phyloP scores from a whole-genome alignment of 1,140 invertebrate species.

The Zaprionus lachaisei region DNA sequence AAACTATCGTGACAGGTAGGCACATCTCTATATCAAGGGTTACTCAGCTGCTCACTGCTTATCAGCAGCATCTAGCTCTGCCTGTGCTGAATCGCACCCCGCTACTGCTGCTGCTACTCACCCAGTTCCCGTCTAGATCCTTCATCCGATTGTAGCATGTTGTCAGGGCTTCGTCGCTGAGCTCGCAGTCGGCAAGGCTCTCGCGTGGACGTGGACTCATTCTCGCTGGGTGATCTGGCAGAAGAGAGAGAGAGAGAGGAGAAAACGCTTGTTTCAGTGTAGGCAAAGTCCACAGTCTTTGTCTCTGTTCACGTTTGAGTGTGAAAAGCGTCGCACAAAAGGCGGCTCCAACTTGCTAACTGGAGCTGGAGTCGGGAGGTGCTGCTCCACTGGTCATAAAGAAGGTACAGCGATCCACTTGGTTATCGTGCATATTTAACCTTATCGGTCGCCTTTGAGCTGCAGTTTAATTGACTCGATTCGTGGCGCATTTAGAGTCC shows the following conservation, averaged over 20 bases:
- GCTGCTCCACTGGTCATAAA: background rate
- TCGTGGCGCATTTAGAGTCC: background rate
- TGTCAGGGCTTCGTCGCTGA: slow-evolving; percentile 19
- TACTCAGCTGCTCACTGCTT: background rate
- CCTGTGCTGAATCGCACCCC: background rate
- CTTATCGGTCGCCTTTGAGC: slow-evolving; percentile 1
- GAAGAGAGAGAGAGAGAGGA: background rate
- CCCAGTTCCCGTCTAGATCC: slow-evolving; percentile 32
- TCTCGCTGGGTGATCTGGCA: background rate
- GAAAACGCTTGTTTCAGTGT: background rate
- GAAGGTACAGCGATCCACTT: background rate
- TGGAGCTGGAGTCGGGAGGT: background rate
- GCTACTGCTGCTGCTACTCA: slow-evolving; percentile 3
- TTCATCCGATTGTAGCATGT: slow-evolving; percentile 47
- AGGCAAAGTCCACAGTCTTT: background rate
- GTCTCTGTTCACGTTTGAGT: background rate
- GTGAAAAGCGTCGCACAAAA: background rate
- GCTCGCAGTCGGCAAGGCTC: slow-evolving; percentile 32
- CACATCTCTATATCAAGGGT: background rate
- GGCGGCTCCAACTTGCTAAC: background rate
- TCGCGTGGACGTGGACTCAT: slow-evolving; percentile 66
- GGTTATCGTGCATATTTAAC: slow-evolving; percentile 15
- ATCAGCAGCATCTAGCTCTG: background rate
- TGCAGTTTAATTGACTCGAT: slow-evolving; percentile 11
- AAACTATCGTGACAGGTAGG: too few species aligned